phyloP scores from a whole-genome alignment of 2,888 invertebrate genomes.

The Hipparchia sbordonii region DNA sequence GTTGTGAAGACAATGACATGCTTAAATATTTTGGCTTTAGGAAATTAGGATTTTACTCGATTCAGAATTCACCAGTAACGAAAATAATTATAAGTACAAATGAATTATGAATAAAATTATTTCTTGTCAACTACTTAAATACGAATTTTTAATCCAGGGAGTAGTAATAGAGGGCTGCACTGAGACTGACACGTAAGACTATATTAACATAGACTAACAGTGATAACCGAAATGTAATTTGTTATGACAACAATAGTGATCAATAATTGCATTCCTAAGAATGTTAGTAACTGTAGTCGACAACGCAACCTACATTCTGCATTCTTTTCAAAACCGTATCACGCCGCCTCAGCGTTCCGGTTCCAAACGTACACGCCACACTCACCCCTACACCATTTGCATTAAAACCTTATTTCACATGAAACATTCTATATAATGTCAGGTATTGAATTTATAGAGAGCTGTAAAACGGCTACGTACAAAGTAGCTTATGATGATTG shows the following conservation, averaged over 20 bases:
- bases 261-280: slow-evolving; percentile 66
- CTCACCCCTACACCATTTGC: slow-evolving; percentile 65
- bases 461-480: slow-evolving; percentile 65
- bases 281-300: slow-evolving; percentile 77
- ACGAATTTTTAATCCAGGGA: too few species aligned
- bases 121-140: too few species aligned
- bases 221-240: slow-evolving; percentile 29
- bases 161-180: too few species aligned
- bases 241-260: slow-evolving; percentile 68
- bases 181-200: not conserved
- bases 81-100: too few species aligned
- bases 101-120: too few species aligned
- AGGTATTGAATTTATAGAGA: slow-evolving; percentile 76
- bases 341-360: slow-evolving; percentile 80
- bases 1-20: too few species aligned
- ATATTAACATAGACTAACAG: slow-evolving; percentile 14
- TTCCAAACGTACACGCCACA: slow-evolving; percentile 69
- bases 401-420: slow-evolving; percentile 68
- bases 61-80: too few species aligned
- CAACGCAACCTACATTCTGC: slow-evolving; percentile 81
- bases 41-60: too few species aligned
- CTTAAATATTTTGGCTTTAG: too few species aligned
- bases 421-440: slow-evolving; percentile 57
- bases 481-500: slow-evolving; percentile 51
- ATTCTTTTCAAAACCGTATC: slow-evolving; percentile 83